Evolutionary conservation across 2,797 vertebrate species (phyloP), one percentile per base, ranked within the genome.

Genomic region (Pachyuromys duprasi): DNA sequence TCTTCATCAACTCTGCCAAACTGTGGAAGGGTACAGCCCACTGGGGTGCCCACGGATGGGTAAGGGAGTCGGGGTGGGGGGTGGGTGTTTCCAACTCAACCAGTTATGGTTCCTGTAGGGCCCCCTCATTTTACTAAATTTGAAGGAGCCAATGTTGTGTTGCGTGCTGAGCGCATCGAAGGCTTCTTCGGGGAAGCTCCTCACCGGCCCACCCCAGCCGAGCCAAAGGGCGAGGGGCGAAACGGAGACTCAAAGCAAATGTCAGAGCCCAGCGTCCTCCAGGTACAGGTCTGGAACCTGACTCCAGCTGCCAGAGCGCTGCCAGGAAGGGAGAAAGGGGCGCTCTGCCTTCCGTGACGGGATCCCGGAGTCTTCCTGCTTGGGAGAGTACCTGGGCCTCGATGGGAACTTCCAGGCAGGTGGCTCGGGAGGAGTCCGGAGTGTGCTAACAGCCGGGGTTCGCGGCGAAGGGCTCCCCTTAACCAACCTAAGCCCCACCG

Each of bases 331-430:
- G 45, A 7, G 0, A 67, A 18, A 60, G 4, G 20, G 14, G n/a
- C 2, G 7, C 42, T 1, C 24, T 53, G 15, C 1, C 26, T 7
- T 2, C 36, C 28, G 3, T 1, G 2, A 84, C 20, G n/a, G 49
- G 79, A 53, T 53, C 39, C 14, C 11, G 3, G 42, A 18, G 18
- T 8, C 60, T 86, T 82, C 63, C 70, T 26, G 80, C 36, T 45
- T 69, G 36, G n/a, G n/a, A 65, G n/a, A 63, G 11, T 42, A 45
- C 28, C 18, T 7, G 26, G 80, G 36, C 42, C 49, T 22, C 2
- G 0, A 49, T 17, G 4, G 86, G 17, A n/a, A 45, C 42, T 69
- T 53, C 36, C 6, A 33, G 49, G 45, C 11, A 42, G 65, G 45
- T n/a, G 63, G 69, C 67, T 63, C 67, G 2, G 9, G 55, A 95